phyloP scores from a whole-genome alignment of 2,888 invertebrate species.

The Pherbina coryleti region DNA sequence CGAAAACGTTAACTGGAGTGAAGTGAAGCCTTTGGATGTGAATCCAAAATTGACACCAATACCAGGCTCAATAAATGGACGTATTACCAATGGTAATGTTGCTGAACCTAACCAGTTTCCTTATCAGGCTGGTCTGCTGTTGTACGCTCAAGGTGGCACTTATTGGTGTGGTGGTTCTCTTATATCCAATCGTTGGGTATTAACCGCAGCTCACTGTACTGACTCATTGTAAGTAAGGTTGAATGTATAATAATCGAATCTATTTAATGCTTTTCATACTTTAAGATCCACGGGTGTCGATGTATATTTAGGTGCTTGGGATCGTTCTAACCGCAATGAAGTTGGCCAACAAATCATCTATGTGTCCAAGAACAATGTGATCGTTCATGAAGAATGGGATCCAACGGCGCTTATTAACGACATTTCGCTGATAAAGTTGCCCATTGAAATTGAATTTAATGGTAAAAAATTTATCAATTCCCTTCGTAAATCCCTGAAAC shows the following conservation, averaged over 20 bases:
- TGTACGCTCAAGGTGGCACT: constrained; percentile 16
- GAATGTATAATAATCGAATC: not conserved
- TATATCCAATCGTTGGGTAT: constrained; percentile 52
- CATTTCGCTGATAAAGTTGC: constrained; percentile 54
- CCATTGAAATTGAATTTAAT: constrained; percentile 42
- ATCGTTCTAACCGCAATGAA: constrained; percentile 43
- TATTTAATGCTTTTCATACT: not conserved
- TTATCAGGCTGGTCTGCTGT: constrained; percentile 50
- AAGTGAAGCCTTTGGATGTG: constrained; percentile 49
- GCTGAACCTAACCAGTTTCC: constrained; percentile 50
- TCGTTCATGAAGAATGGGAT: constrained; percentile 47
- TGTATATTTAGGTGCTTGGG: constrained; percentile 48
- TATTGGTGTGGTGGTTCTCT: constrained; percentile 59
- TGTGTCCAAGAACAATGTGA: constrained; percentile 41
- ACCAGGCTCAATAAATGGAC: constrained; percentile 36
- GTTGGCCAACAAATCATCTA: constrained; percentile 45
- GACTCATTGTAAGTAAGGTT: not conserved
- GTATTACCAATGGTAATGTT: constrained; percentile 51
- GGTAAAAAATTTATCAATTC: constrained; percentile 3
- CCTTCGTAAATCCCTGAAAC: not conserved
- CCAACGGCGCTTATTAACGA: constrained; percentile 49
- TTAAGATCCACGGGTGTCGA: constrained; percentile 36
- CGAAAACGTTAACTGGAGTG: constrained; percentile 51
- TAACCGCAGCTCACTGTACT: constrained; percentile 58
- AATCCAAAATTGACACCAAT: constrained; percentile 43